These are phyloP conservation scores for Trichopoda pennipes DNA, from an alignment of 2,888 invertebrate species.

Conservation along the genomic window DNA sequence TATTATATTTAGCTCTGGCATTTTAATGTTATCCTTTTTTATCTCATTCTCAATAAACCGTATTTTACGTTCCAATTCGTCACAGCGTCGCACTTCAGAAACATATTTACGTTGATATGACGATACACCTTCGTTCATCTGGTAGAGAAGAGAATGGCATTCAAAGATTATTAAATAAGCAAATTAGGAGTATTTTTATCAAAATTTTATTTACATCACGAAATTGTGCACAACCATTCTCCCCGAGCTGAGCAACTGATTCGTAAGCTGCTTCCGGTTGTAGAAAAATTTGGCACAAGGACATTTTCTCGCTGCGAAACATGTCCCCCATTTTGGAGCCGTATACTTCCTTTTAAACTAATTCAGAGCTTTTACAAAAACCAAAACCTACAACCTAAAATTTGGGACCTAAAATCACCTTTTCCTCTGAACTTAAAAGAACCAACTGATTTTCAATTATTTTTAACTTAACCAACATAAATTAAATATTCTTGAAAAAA, in stretches of 20 bases:
- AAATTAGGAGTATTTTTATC: neutral
- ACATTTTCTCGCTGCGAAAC: conserved; percentile 96
- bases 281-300: conserved; percentile 95
- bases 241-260: conserved; percentile 96
- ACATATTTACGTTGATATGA: conserved; percentile 93
- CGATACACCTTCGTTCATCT: conserved; percentile 90
- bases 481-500: conserved; percentile 56
- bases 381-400: too few species aligned
- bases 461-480: conserved; percentile 69
- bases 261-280: conserved; percentile 97
- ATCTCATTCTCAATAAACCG: conserved; percentile 91
- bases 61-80: conserved; percentile 91
- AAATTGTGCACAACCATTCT: conserved; percentile 96
- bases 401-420: neutral
- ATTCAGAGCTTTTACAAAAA: neutral
- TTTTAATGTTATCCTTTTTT: conserved; percentile 87
- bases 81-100: conserved; percentile 90
- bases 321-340: conserved; percentile 86
- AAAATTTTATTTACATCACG: conserved; percentile 90
- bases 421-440: conserved; percentile 62
- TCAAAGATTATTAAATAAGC: neutral
- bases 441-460: conserved; percentile 70
- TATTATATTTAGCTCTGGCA: conserved; percentile 85
- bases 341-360: neutral
- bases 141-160: conserved; percentile 66